These are phyloP conservation scores for Takifugu rubripes DNA, from an alignment of 2,797 vertebrate species.

Conservation along the genomic window DNA sequence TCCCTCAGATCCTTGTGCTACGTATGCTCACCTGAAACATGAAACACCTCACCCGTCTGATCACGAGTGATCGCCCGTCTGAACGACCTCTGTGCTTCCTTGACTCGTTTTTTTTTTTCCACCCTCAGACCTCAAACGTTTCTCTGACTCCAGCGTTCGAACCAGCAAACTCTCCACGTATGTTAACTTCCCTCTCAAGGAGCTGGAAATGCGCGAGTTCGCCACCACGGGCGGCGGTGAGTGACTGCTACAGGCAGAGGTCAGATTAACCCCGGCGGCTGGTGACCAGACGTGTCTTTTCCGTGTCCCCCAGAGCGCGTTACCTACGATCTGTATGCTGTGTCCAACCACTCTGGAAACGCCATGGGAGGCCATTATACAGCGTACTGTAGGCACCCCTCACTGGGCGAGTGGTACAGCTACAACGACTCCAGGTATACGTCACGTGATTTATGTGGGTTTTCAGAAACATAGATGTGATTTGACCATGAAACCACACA, in stretches of 20 bases:
- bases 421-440: constrained; percentile 93
- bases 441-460: constrained; percentile 8
- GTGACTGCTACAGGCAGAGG: constrained; percentile 34
- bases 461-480: too few species aligned
- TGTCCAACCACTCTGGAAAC: constrained; percentile 95
- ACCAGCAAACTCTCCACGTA: constrained; percentile 91
- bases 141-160: constrained; percentile 87
- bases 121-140: constrained; percentile 90
- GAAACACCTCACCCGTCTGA: too few species aligned
- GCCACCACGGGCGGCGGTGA: constrained; percentile 85
- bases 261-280: too few species aligned
- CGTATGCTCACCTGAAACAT: constrained; percentile 84
- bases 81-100: constrained; percentile 56
- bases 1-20: constrained; percentile 93
- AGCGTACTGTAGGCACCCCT: constrained; percentile 87
- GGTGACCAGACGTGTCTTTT: not conserved
- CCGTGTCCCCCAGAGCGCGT: constrained; percentile 65
- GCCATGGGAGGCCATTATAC: constrained; percentile 95
- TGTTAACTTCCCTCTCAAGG: constrained; percentile 91
- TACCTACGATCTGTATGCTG: constrained; percentile 90
- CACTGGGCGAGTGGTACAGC: constrained; percentile 89
- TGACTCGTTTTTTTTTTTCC: constrained; percentile 55
- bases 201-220: constrained; percentile 91
- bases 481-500: too few species aligned
- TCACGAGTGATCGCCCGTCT: not conserved